Evolutionary conservation across 2,888 invertebrate genomes (phyloP).

Genomic region (Pheosia gnoma): DNA sequence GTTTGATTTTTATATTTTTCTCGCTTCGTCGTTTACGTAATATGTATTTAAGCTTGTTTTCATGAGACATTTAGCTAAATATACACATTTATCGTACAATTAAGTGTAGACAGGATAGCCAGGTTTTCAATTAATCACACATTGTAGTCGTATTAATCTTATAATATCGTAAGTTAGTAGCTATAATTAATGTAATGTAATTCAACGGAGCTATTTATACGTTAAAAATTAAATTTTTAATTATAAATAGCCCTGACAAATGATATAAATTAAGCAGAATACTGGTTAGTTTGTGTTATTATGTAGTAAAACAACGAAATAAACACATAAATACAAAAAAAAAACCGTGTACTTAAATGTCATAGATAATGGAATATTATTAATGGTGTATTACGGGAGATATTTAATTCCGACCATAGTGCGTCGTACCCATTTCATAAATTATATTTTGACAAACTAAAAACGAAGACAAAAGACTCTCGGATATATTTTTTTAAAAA

Average conservation of each 20-base stretch:
- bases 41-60: conserved; percentile 67
- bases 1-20: conserved; percentile 51
- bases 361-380: conserved; percentile 69
- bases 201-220: conserved; percentile 47
- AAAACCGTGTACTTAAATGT: conserved; percentile 73
- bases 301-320: conserved; percentile 79
- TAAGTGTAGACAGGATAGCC: conserved; percentile 83
- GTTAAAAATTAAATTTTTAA: conserved; percentile 27
- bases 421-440: conserved; percentile 72
- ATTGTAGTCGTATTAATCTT: conserved; percentile 69
- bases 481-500: neutral
- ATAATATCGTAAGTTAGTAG: conserved; percentile 67
- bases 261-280: conserved; percentile 52
- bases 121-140: conserved; percentile 82
- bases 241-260: conserved; percentile 58
- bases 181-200: conserved; percentile 81
- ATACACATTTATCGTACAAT: conserved; percentile 77
- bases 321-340: conserved; percentile 74
- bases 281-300: conserved; percentile 59
- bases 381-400: conserved; percentile 67
- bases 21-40: conserved; percentile 72
- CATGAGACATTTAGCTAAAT: conserved; percentile 75
- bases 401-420: conserved; percentile 41
- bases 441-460: conserved; percentile 24
- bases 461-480: neutral